Conservation (phyloP, 2,797 vertebrate species). For the Cirrhinus mrigala region DNA sequence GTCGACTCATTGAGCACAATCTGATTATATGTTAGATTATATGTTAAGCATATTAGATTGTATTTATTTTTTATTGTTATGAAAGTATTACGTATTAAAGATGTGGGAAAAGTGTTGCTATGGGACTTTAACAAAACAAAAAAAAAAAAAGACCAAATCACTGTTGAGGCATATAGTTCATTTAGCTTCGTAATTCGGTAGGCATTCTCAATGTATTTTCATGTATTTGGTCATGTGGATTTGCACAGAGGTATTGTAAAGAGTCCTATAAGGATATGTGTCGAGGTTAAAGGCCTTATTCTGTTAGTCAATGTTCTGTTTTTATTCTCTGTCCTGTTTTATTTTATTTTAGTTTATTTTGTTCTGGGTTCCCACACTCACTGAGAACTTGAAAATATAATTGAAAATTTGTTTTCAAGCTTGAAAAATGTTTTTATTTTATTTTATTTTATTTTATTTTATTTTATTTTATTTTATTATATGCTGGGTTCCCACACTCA, state of each 20-base stretch:
- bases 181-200: constrained; percentile 53
- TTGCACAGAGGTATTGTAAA: constrained; percentile 31
- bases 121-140: constrained; percentile 68
- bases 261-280: constrained; percentile 44
- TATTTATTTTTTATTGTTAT: constrained; percentile 78
- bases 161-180: constrained; percentile 68
- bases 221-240: constrained; percentile 54
- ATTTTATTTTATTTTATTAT: too few relatives aligned
- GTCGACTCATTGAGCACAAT: constrained; percentile 77
- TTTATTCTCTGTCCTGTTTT: neutral
- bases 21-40: constrained; percentile 69
- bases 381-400: neutral
- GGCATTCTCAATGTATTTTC: constrained; percentile 45
- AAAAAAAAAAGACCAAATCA: constrained; percentile 80
- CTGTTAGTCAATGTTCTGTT: constrained; percentile 19
- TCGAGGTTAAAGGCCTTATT: constrained; percentile 48
- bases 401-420: neutral
- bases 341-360: constrained; percentile 4
- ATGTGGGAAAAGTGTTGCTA: constrained; percentile 68
- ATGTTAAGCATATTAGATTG: constrained; percentile 72
- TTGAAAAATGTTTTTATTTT: too few relatives aligned
- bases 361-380: neutral
- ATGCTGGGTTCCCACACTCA: neutral
- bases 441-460: too few relatives aligned
- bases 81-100: constrained; percentile 51